These are phyloP conservation scores for Yoshiicerus persimilis DNA, from an alignment of 1,140 invertebrate species.

Conservation along the genomic window DNA sequence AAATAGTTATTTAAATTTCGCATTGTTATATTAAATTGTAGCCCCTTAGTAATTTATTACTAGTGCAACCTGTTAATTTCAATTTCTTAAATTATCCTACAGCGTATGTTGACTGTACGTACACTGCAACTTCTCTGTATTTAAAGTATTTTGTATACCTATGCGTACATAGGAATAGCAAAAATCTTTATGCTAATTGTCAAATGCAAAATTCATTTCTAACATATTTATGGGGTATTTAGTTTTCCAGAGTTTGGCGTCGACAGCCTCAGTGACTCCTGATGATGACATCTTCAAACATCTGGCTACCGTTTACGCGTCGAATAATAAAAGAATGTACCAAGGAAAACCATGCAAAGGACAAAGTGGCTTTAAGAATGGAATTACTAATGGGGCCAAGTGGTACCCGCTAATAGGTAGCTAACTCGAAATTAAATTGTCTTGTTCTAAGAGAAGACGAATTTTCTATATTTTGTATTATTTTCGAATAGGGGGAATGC, in stretches of 20 bases:
- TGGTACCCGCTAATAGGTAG: slow-evolving; percentile 86
- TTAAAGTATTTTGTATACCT: not conserved
- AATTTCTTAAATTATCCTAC: not conserved
- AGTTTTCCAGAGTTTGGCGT: slow-evolving; percentile 78
- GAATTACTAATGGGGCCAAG: slow-evolving; percentile 88
- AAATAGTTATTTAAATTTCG: too few species aligned
- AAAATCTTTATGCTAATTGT: not conserved
- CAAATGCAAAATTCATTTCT: not conserved
- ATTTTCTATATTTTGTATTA: not conserved
- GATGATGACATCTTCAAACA: slow-evolving; percentile 94
- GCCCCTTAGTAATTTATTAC: not conserved
- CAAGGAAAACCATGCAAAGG: slow-evolving; percentile 77
- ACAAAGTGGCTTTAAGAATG: slow-evolving; percentile 70
- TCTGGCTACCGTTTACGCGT: slow-evolving; percentile 82
- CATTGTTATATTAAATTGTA: not conserved
- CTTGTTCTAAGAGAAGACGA: too few species aligned
- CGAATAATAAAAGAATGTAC: slow-evolving; percentile 84
- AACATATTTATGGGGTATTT: slow-evolving; percentile 33
- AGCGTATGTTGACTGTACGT: not conserved
- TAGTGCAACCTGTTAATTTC: not conserved
- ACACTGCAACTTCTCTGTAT: not conserved
- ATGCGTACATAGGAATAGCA: not conserved
- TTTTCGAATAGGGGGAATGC: slow-evolving; percentile 68
- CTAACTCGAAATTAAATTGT: not conserved
- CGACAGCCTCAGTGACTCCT: slow-evolving; percentile 77